Conservation (phyloP, 2,113 vertebrate genomes). For the Catharus fuscescens region DNA sequence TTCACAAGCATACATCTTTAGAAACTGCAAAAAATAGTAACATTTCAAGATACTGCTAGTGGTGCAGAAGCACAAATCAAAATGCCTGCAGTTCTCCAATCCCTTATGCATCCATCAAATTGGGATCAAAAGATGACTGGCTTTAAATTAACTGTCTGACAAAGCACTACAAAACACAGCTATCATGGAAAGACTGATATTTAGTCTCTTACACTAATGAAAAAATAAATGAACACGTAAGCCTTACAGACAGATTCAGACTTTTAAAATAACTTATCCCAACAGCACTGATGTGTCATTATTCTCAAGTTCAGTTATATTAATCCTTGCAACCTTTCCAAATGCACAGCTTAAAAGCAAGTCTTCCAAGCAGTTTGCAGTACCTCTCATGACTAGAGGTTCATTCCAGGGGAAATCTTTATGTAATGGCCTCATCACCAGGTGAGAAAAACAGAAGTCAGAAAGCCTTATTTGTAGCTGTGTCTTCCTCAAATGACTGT, state of each 20-base stretch:
- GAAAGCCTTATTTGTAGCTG: neutral
- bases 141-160: slow-evolving; percentile 2
- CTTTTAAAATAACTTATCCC: neutral
- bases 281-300: neutral
- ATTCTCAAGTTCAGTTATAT: slow-evolving; percentile 27
- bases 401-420: slow-evolving; percentile 32
- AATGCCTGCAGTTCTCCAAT: neutral
- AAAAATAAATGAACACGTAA: neutral
- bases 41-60: neutral
- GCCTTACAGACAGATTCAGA: neutral
- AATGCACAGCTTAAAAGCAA: neutral
- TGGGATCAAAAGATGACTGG: neutral
- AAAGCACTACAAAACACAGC: neutral
- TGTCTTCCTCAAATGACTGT: neutral
- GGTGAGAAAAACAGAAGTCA: neutral
- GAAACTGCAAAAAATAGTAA: neutral
- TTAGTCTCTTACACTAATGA: neutral
- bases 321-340: neutral
- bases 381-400: neutral
- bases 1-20: neutral
- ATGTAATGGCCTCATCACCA: neutral
- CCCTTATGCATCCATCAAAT: neutral
- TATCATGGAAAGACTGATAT: neutral
- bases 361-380: neutral
- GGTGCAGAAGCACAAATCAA: neutral